Evolutionary conservation across 2,888 invertebrate species (phyloP).

Genomic region (Bombyx huttoni): DNA sequence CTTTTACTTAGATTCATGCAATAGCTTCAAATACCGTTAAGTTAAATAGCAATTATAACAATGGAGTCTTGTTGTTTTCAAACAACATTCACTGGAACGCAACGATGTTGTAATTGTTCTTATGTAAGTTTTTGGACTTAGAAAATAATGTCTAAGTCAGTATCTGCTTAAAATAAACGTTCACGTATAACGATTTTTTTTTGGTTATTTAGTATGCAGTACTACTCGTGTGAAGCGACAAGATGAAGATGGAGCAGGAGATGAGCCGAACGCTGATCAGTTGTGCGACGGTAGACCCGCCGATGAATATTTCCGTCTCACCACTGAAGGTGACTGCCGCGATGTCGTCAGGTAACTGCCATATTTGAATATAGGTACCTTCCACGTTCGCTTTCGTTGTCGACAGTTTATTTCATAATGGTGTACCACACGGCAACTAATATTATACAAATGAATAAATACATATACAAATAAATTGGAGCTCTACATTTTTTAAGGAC

Average conservation of each 20-base stretch:
- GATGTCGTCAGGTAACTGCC: conserved; percentile 89
- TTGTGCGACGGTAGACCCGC: conserved; percentile 90
- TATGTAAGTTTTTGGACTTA: no score
- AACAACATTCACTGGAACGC: no score
- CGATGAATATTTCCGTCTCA: conserved; percentile 92
- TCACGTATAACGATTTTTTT: no score
- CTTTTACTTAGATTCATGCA: not conserved
- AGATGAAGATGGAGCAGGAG: conserved; percentile 75
- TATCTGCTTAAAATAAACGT: no score
- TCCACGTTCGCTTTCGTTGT: not conserved
- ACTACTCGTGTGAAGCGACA: conserved; percentile 74
- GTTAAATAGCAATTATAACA: not conserved
- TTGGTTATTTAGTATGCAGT: conserved; percentile 39
- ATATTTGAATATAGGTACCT: conserved; percentile 3
- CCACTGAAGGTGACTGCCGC: conserved; percentile 88
- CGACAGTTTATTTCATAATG: not conserved
- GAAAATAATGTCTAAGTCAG: no score
- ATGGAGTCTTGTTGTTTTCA: no score
- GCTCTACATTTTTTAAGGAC: no score
- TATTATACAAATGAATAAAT: no score
- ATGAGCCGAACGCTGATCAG: conserved; percentile 81
- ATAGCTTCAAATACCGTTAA: not conserved
- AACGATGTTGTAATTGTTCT: no score
- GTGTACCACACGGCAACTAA: no score
- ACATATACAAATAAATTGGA: no score